Evolutionary conservation across 2,797 vertebrate genomes (phyloP).

Genomic region (Poecilia picta): DNA sequence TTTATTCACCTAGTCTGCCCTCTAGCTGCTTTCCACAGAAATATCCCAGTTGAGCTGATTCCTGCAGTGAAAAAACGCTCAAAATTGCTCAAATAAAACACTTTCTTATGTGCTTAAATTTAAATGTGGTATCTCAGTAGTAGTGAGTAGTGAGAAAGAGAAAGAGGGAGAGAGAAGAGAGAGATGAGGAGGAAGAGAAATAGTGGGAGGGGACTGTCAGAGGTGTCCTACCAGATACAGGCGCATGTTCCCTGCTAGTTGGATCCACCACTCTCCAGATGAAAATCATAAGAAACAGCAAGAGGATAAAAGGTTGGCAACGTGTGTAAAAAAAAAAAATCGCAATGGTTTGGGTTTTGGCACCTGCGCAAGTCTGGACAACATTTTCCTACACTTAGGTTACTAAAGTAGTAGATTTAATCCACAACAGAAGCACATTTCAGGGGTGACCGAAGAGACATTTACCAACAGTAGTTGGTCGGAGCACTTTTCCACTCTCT

Average conservation of each 20-base stretch:
- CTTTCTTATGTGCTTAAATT: background rate
- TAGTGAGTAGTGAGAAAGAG: background rate
- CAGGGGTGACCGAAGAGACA: background rate
- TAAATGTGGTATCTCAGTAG: background rate
- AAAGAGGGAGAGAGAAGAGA: background rate
- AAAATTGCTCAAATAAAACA: background rate
- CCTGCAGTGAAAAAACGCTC: background rate
- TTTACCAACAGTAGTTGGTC: constrained; percentile 15
- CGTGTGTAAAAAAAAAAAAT: constrained; percentile 42
- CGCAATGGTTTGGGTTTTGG: constrained; percentile 11
- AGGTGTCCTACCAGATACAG: constrained; percentile 32
- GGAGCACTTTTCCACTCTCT: background rate
- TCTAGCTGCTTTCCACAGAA: constrained; percentile 62
- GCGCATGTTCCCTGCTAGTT: constrained; percentile 9
- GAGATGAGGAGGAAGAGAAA: background rate
- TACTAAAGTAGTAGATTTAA: background rate
- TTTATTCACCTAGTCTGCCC: constrained; percentile 69
- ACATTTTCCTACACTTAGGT: background rate
- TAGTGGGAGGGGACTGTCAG: constrained; percentile 19
- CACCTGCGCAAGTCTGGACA: background rate
- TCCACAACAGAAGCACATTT: background rate
- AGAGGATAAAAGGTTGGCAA: constrained; percentile 21
- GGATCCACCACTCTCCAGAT: background rate
- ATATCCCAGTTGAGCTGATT: constrained; percentile 5
- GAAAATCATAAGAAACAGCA: background rate